Evolutionary conservation across 2,113 vertebrate species (phyloP).

Genomic region (Penelope pileata): DNA sequence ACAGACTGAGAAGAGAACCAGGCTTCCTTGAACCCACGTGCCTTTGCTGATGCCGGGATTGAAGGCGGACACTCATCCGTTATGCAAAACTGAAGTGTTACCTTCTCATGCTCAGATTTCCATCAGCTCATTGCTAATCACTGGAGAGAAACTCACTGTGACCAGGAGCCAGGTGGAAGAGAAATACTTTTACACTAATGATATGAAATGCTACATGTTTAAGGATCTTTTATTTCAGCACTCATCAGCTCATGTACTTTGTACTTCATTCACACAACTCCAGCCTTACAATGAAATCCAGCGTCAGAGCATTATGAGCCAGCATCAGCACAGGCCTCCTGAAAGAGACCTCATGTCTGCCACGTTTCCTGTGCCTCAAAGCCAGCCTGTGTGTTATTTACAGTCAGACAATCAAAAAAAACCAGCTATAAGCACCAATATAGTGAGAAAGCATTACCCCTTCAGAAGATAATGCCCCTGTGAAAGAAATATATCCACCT

Average conservation of each 20-base stretch:
- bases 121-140: not conserved
- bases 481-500: not conserved
- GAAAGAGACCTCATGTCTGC: not conserved
- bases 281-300: not conserved
- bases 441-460: not conserved
- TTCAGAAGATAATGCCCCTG: not conserved
- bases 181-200: not conserved
- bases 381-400: not conserved
- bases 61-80: constrained; percentile 21
- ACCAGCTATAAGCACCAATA: not conserved
- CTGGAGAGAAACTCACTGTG: not conserved
- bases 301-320: not conserved
- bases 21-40: not conserved
- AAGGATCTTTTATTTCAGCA: not conserved
- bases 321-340: not conserved
- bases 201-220: fast-evolving
- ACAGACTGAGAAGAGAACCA: not conserved
- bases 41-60: not conserved
- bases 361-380: not conserved
- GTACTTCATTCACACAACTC: not conserved
- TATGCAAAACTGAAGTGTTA: constrained; percentile 23
- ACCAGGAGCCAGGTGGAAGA: not conserved
- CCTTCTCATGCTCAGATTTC: constrained; percentile 11
- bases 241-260: not conserved
- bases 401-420: not conserved